Percentiles rank a stretch among this genome's conserved stretches.
Evolutionary conservation across 1,140 invertebrate genomes (phyloP).

Genomic region (Plutomurus gul): DNA sequence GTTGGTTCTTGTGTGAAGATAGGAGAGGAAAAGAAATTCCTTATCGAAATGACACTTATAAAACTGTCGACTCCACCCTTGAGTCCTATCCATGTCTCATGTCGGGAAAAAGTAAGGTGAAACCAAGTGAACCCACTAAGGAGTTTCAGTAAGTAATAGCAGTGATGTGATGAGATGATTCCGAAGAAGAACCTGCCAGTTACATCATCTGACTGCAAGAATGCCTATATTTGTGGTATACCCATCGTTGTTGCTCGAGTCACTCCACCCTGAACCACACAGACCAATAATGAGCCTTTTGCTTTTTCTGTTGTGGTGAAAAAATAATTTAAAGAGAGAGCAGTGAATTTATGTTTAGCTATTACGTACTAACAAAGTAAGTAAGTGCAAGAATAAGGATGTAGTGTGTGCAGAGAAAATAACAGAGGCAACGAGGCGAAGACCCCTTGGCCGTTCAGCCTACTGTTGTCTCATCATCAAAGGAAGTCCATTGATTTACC

Average conservation of each 20-base stretch:
- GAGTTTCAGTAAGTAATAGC: not conserved
- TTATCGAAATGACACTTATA: conserved; percentile 49
- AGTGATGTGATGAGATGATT: not conserved
- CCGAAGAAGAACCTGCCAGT: too few relatives aligned
- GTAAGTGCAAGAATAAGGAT: not conserved
- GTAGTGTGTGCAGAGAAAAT: not conserved
- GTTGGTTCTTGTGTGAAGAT: not conserved
- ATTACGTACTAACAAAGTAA: not conserved
- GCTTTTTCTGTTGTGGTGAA: conserved; percentile 38
- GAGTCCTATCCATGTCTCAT: not conserved
- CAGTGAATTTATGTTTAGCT: not conserved
- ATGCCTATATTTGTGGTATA: too few relatives aligned
- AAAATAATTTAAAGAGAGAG: conserved; percentile 45
- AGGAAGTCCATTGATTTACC: conserved; percentile 35
- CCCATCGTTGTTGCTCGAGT: too few relatives aligned
- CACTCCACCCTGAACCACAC: conserved; percentile 32
- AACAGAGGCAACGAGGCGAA: not conserved
- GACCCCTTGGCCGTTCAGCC: conserved; percentile 29
- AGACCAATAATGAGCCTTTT: conserved; percentile 45
- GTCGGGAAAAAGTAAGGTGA: not conserved
- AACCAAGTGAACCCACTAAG: not conserved
- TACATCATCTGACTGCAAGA: too few relatives aligned
- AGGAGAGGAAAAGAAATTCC: conserved; percentile 33
- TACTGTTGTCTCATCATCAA: conserved; percentile 35
- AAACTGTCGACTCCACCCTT: conserved; percentile 44